These are phyloP conservation scores for Lobophora halterata DNA, from an alignment of 2,888 invertebrate species.

Conservation along the genomic window DNA sequence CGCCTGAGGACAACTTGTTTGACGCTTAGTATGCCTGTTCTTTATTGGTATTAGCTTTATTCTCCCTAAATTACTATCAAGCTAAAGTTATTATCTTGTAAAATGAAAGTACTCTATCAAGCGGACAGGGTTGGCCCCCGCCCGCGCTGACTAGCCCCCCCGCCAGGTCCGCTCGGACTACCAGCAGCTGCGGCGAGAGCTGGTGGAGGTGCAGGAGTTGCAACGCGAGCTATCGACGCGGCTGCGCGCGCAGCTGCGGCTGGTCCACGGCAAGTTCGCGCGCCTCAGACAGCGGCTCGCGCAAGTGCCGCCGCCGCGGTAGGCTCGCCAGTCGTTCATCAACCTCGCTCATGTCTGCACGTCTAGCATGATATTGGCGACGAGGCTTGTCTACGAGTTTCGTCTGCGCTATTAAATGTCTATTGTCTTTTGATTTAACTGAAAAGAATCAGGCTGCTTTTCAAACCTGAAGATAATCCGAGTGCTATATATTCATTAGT, in stretches of 20 bases:
- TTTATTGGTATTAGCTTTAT: too few species aligned
- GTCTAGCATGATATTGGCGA: too few species aligned
- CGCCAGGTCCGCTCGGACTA: conserved; percentile 86
- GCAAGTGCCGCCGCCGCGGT: conserved; percentile 67
- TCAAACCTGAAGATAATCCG: too few species aligned
- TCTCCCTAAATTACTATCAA: too few species aligned
- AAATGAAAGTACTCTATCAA: conserved; percentile 10
- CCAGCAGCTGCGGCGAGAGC: conserved; percentile 88
- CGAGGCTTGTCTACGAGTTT: too few species aligned
- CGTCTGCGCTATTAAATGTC: too few species aligned
- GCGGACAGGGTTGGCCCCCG: conserved; percentile 4
- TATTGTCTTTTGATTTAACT: too few species aligned
- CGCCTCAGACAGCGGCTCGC: conserved; percentile 86
- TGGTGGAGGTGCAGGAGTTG: conserved; percentile 89
- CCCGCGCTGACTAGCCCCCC: not conserved
- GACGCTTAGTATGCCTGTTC: too few species aligned
- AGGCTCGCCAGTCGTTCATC: conserved; percentile 10
- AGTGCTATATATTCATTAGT: too few species aligned
- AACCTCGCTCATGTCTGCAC: conserved; percentile 28
- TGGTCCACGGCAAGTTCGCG: conserved; percentile 88
- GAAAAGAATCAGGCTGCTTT: too few species aligned
- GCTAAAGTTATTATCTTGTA: too few species aligned
- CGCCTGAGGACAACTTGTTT: too few species aligned
- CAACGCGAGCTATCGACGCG: conserved; percentile 89
- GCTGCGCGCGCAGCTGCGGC: conserved; percentile 85